Evolutionary conservation across 1,140 invertebrate species (phyloP).

Genomic region (Cotesia typhae): DNA sequence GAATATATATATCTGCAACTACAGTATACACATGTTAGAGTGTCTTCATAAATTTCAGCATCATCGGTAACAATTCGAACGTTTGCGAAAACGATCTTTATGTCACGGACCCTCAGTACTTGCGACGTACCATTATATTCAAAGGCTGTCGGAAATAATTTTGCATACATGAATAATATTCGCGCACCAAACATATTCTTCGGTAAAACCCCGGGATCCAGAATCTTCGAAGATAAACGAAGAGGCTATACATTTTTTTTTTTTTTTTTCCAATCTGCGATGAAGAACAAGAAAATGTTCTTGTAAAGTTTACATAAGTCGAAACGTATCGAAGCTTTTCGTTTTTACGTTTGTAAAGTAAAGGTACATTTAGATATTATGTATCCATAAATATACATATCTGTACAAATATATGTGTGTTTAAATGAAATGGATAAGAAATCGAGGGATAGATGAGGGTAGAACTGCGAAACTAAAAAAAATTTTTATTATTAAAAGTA

Average conservation of each 20-base stretch:
- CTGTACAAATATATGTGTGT: not conserved
- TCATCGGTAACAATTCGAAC: conserved; percentile 28
- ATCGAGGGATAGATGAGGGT: not conserved
- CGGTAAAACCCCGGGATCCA: conserved; percentile 25
- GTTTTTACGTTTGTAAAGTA: conserved; percentile 5
- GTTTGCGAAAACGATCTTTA: not conserved
- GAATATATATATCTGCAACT: no score
- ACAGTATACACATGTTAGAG: not conserved
- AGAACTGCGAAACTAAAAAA: conserved; percentile 38
- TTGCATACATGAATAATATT: conserved; percentile 44
- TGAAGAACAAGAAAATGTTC: not conserved
- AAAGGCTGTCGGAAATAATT: conserved; percentile 44
- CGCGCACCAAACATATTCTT: conserved; percentile 13
- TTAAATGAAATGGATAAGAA: not conserved
- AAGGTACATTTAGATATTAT: not conserved
- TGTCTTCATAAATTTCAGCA: not conserved
- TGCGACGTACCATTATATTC: conserved; percentile 37
- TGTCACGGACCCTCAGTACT: not conserved
- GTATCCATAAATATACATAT: not conserved
- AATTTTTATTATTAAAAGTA: conserved; percentile 18
- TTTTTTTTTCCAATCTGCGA: not conserved
- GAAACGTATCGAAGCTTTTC: conserved; percentile 1
- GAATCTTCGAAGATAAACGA: conserved; percentile 20
- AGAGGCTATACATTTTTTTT: not conserved
- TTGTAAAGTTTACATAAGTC: conserved; percentile 25